phyloP scores from a whole-genome alignment of 2,113 vertebrate species.

The Barnardius zonarius region DNA sequence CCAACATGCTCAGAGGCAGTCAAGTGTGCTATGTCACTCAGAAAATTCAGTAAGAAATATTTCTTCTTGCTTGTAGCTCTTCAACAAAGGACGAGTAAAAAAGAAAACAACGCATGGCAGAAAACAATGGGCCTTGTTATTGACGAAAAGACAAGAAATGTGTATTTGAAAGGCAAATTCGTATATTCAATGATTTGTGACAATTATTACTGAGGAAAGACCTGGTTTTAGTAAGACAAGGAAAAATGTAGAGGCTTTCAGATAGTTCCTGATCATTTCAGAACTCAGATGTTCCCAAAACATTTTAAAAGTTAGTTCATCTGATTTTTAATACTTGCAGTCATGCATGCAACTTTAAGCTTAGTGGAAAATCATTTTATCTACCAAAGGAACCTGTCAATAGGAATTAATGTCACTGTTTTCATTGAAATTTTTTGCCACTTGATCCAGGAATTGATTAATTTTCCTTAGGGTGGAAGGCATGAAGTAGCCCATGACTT shows the following conservation, averaged over 20 bases:
- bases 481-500: not conserved
- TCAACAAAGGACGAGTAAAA: not conserved
- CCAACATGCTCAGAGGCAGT: not conserved
- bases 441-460: not conserved
- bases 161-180: not conserved
- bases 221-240: not conserved
- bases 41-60: not conserved
- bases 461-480: not conserved
- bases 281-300: not conserved
- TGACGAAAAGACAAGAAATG: not conserved
- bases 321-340: not conserved
- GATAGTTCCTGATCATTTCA: not conserved
- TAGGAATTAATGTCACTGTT: not conserved
- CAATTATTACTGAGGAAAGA: not conserved
- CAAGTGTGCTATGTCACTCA: not conserved
- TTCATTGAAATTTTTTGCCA: not conserved
- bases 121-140: not conserved
- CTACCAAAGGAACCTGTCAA: not conserved
- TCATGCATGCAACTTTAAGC: not conserved
- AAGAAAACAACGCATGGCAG: not conserved
- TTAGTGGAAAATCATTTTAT: accelerated
- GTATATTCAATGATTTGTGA: not conserved
- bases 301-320: not conserved
- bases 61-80: not conserved
- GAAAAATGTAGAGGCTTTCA: not conserved